These are phyloP conservation scores for Platichthys flesus DNA, from an alignment of 2,113 vertebrate species.

Conservation along the genomic window DNA sequence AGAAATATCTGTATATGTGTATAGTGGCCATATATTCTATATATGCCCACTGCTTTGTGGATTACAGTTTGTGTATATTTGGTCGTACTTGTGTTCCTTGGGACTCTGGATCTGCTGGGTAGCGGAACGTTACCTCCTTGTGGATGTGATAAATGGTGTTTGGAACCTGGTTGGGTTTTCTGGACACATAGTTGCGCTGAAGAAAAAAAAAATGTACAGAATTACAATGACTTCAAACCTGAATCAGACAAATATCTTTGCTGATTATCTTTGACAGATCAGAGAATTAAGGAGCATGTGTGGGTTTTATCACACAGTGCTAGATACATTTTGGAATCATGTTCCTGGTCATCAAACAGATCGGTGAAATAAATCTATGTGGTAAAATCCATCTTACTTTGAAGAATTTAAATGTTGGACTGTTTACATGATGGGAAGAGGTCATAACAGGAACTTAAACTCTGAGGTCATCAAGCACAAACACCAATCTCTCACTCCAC, in stretches of 20 bases:
- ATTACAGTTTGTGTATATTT: neutral
- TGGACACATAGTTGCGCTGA: constrained; percentile 96
- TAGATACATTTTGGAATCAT: too few species aligned
- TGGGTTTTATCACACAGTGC: too few species aligned
- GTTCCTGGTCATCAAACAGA: too few species aligned
- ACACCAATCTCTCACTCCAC: neutral
- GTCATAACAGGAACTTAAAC: neutral
- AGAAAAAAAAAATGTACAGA: neutral
- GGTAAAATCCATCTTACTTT: too few species aligned
- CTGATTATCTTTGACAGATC: too few species aligned
- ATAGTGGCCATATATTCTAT: too few species aligned
- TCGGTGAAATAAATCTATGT: too few species aligned
- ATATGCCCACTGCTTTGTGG: too few species aligned
- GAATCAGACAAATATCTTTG: too few species aligned
- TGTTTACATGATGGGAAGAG: neutral
- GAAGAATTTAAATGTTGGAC: too few species aligned
- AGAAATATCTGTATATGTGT: neutral
- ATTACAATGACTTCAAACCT: too few species aligned
- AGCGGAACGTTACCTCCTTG: constrained; percentile 85
- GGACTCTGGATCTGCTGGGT: constrained; percentile 84
- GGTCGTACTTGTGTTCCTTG: constrained; percentile 88
- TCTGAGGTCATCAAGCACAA: neutral
- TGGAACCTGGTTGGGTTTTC: constrained; percentile 94
- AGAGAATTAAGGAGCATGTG: too few species aligned
- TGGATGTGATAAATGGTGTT: constrained; percentile 94